Evolutionary conservation across 35 echinoderm and acorn worm species (phyloP).

Genomic region (Hemicentrotus pulcherrimus): DNA sequence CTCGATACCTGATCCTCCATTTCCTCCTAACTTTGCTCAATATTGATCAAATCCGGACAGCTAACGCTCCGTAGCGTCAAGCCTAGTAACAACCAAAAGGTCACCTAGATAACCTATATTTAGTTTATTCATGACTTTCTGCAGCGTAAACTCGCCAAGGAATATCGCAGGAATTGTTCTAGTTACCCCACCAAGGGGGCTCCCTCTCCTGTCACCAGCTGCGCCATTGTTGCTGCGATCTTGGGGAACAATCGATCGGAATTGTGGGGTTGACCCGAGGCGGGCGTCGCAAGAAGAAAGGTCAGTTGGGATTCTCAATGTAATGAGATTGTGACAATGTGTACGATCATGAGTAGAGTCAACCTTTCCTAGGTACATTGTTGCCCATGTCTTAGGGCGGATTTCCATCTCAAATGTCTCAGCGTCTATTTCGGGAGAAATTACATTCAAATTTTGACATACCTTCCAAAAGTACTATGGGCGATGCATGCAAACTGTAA

Average conservation of each 20-base stretch:
- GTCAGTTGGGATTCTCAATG: background rate
- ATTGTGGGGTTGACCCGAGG: background rate
- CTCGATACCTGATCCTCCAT: background rate
- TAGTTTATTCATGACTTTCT: background rate
- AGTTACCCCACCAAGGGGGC: background rate
- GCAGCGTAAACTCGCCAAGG: background rate
- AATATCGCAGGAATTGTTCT: background rate
- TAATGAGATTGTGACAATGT: background rate
- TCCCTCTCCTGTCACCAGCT: background rate
- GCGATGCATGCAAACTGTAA: background rate
- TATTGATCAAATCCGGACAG: background rate
- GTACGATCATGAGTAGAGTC: background rate
- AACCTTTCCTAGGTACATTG: background rate
- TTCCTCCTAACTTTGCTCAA: background rate
- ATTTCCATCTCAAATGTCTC: background rate
- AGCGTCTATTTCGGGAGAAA: background rate
- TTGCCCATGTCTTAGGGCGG: background rate
- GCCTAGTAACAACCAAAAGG: background rate
- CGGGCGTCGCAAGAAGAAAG: background rate
- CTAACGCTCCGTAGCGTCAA: background rate
- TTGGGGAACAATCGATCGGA: background rate
- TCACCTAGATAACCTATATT: background rate
- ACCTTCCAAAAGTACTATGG: background rate
- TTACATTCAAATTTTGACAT: background rate
- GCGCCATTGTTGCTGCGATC: background rate